A percentile compares a stretch with the other conserved stretches of the same genome.
Evolutionary conservation across 1,140 invertebrate species (phyloP).

Genomic region (Teleopsis dalmanni): DNA sequence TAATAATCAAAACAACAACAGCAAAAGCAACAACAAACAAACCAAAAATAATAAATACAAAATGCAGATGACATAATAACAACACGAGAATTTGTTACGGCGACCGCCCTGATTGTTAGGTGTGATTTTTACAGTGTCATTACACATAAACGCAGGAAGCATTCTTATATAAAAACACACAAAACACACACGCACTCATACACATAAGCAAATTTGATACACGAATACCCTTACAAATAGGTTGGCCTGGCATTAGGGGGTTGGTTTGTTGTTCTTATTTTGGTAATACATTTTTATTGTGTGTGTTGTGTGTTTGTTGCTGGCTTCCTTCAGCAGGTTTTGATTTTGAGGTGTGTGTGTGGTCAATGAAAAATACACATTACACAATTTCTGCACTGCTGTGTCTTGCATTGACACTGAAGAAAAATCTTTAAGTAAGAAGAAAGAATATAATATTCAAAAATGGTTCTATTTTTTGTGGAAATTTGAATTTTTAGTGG

Average conservation of each 20-base stretch:
- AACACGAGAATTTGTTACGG: constrained; percentile 8
- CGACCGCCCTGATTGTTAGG: constrained; percentile 9
- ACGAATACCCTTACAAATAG: no score
- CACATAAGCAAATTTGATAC: no score
- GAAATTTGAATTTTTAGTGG: background rate
- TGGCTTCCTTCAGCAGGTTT: constrained; percentile 1
- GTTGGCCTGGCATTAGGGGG: no score
- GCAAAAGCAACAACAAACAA: no score
- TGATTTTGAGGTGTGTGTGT: constrained; percentile 22
- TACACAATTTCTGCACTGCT: no score
- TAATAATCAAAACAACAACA: no score
- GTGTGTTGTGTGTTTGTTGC: background rate
- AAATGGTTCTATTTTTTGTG: background rate
- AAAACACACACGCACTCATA: background rate
- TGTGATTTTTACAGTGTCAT: constrained; percentile 10
- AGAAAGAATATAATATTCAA: background rate
- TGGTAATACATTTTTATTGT: background rate
- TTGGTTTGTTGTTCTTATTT: background rate
- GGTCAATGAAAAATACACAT: no score
- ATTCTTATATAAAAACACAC: background rate
- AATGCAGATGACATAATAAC: no score
- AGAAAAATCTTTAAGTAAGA: background rate
- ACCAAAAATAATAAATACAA: no score
- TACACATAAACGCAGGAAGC: constrained; percentile 6
- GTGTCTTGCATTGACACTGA: no score